phyloP scores from a whole-genome alignment of 1,140 invertebrate genomes.

The Bombus superbus region DNA sequence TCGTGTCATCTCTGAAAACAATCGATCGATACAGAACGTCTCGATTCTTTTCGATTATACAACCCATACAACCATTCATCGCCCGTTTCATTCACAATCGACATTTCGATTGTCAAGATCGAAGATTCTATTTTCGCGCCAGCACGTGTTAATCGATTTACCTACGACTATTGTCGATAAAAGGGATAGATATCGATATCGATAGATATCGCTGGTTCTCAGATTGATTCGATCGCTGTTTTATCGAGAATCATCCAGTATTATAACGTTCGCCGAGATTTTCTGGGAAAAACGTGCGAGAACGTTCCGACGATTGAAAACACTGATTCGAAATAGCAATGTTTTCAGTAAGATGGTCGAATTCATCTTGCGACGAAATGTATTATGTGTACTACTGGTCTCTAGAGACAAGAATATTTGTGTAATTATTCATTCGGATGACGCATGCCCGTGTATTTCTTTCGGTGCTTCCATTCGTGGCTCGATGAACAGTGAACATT shows the following conservation, averaged over 20 bases:
- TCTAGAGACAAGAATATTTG: constrained; percentile 28
- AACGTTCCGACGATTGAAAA: not conserved
- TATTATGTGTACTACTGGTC: not conserved
- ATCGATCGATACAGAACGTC: not conserved
- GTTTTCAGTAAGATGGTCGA: not conserved
- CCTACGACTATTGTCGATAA: constrained; percentile 13
- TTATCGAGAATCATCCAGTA: not conserved
- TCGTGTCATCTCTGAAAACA: not conserved
- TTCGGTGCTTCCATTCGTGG: constrained; percentile 8
- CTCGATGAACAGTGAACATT: not conserved
- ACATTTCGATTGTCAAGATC: constrained; percentile 2
- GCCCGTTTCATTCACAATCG: not conserved
- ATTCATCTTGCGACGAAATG: not conserved
- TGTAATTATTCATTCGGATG: constrained; percentile 50
- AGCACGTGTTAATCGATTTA: constrained; percentile 20
- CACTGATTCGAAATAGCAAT: not conserved
- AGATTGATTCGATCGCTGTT: not conserved
- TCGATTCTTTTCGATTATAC: constrained; percentile 34
- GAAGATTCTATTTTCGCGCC: constrained; percentile 51
- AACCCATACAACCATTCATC: not conserved
- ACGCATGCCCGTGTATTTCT: constrained; percentile 5
- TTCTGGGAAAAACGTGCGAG: not conserved
- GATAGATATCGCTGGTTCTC: not conserved
- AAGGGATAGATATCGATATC: not conserved
- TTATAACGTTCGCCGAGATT: not conserved